Percentiles rank a stretch among this genome's conserved stretches.
Conservation (phyloP, 2,888 invertebrate genomes). For the Lucinisca nassula region DNA sequence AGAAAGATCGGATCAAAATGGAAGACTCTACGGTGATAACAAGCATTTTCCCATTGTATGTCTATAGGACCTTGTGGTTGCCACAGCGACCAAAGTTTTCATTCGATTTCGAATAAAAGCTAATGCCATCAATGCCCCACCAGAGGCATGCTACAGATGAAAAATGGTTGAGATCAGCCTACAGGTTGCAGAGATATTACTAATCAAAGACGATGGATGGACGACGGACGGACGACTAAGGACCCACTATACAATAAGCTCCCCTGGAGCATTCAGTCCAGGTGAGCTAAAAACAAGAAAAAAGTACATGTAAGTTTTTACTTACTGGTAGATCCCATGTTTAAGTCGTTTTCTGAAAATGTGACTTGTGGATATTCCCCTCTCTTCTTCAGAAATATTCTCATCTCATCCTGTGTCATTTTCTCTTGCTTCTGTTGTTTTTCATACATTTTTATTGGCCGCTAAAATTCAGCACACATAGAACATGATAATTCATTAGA, state of each 20-base stretch:
- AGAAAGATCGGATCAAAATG: too few species aligned
- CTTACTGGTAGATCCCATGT: not conserved
- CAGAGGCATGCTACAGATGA: too few species aligned
- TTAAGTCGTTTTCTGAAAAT: not conserved
- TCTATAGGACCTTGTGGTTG: too few species aligned
- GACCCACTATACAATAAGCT: not conserved
- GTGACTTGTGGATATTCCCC: conserved; percentile 88
- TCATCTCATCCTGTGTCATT: conserved; percentile 84
- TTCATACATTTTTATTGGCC: not conserved
- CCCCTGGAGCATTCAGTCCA: not conserved
- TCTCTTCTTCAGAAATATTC: conserved; percentile 92
- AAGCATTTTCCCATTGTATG: too few species aligned
- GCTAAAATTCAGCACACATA: not conserved
- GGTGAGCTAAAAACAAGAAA: not conserved
- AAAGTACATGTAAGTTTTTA: not conserved
- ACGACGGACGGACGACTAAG: too few species aligned
- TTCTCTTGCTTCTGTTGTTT: conserved; percentile 49
- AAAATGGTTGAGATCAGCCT: too few species aligned
- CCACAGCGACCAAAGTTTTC: too few species aligned
- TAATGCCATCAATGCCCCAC: too few species aligned
- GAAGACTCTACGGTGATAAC: too few species aligned
- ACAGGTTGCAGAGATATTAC: not conserved
- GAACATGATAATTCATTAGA: not conserved
- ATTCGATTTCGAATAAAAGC: too few species aligned
- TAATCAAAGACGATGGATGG: too few species aligned